phyloP scores from a whole-genome alignment of 2,113 vertebrate genomes.

The Sapayoa aenigma region DNA sequence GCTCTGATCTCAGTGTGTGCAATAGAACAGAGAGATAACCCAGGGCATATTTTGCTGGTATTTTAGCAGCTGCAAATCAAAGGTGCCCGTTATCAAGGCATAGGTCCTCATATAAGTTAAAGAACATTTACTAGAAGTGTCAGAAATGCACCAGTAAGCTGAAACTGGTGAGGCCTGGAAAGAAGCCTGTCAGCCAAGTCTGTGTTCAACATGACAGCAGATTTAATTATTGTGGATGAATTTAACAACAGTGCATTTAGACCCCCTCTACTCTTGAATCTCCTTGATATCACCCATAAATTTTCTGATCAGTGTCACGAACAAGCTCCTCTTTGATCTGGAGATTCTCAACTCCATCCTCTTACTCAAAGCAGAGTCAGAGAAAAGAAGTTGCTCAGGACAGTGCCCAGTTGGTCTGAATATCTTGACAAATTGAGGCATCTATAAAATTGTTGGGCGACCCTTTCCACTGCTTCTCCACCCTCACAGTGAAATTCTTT shows the following conservation, averaged over 20 bases:
- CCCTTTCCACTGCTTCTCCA: not conserved
- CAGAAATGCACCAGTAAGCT: not conserved
- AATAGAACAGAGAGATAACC: not conserved
- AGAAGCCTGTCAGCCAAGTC: not conserved
- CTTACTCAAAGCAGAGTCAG: not conserved
- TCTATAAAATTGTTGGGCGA: accelerated
- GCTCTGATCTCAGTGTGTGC: not conserved
- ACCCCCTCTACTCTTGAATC: not conserved
- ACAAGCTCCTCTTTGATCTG: not conserved
- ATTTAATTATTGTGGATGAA: not conserved
- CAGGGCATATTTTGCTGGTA: accelerated
- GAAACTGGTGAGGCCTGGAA: not conserved
- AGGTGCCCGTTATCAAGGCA: not conserved
- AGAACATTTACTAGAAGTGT: not conserved
- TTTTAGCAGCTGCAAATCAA: not conserved
- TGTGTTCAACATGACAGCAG: not conserved
- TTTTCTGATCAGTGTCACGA: not conserved
- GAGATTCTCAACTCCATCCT: not conserved
- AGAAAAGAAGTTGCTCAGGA: not conserved
- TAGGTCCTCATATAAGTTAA: too few relatives aligned
- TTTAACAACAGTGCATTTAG: not conserved
- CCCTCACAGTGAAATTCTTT: not conserved
- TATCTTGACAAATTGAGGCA: not conserved
- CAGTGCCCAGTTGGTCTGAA: not conserved
- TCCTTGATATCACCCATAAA: not conserved